These are phyloP conservation scores for Noctua janthe DNA, from an alignment of 2,888 invertebrate genomes.

Conservation along the genomic window DNA sequence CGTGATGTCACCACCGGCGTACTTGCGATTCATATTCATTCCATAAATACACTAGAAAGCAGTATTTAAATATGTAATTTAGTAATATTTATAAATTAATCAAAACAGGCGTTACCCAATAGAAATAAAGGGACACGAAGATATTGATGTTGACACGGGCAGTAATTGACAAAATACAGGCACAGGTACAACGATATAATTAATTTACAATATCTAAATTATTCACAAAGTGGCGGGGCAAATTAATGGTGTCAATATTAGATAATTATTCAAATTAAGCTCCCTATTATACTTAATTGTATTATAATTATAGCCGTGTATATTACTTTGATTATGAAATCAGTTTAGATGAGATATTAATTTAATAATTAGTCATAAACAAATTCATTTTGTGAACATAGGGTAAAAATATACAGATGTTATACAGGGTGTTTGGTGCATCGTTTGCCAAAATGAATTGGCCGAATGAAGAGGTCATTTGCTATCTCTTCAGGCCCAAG, in stretches of 20 bases:
- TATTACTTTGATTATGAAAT: not conserved
- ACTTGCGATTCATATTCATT: too few relatives aligned
- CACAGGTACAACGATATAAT: not conserved
- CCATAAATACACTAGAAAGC: too few relatives aligned
- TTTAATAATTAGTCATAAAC: not conserved
- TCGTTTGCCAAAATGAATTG: too few relatives aligned
- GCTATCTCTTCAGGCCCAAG: too few relatives aligned
- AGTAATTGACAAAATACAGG: not conserved
- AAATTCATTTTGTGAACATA: not conserved
- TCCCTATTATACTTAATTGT: not conserved
- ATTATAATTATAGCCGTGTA: not conserved
- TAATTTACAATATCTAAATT: not conserved
- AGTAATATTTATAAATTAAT: too few relatives aligned
- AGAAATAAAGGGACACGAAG: too few relatives aligned
- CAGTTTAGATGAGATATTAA: not conserved
- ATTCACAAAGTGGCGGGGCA: not conserved
- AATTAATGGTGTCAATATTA: not conserved
- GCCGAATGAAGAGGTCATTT: too few relatives aligned
- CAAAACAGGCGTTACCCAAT: too few relatives aligned
- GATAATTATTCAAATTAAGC: constrained; percentile 1
- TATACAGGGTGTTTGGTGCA: too few relatives aligned
- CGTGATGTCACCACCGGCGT: too few relatives aligned
- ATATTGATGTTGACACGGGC: not conserved
- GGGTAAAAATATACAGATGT: too few relatives aligned
- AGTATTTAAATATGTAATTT: too few relatives aligned